These are phyloP conservation scores for Acheta domesticus DNA, from an alignment of 2,888 invertebrate species.

Conservation along the genomic window DNA sequence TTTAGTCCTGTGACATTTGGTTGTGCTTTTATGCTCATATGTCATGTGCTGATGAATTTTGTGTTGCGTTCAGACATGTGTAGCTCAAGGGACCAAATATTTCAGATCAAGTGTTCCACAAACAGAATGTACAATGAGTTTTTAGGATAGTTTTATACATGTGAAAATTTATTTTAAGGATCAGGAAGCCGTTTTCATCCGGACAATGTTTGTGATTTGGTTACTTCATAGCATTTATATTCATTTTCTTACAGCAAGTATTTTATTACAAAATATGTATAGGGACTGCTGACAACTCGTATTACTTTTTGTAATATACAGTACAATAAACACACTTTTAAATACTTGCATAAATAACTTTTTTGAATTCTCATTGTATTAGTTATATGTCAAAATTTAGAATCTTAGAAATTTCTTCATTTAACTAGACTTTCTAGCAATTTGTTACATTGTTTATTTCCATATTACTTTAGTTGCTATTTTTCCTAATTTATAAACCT, in stretches of 20 bases:
- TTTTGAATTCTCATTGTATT: no score
- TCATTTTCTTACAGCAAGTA: not conserved
- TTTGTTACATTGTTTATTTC: no score
- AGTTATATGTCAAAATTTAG: no score
- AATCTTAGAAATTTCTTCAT: no score
- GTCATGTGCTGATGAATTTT: not conserved
- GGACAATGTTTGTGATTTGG: not conserved
- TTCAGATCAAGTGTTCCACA: slow-evolving; percentile 8
- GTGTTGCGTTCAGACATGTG: not conserved
- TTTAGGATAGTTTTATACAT: not conserved
- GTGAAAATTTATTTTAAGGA: not conserved
- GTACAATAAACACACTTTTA: not conserved
- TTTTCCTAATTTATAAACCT: no score
- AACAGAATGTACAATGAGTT: not conserved
- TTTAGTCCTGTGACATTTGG: not conserved
- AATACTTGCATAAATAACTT: no score
- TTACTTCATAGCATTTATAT: not conserved
- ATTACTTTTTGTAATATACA: not conserved
- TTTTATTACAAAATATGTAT: not conserved
- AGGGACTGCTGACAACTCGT: not conserved
- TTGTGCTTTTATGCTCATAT: slow-evolving; percentile 2
- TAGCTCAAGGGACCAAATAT: slow-evolving; percentile 11
- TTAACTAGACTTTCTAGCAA: no score
- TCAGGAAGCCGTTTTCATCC: not conserved
- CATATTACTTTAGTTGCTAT: no score